Percentiles rank a stretch among this genome's conserved stretches.
Evolutionary conservation across 2,113 vertebrate genomes (phyloP).

Genomic region (Rhineura floridana): DNA sequence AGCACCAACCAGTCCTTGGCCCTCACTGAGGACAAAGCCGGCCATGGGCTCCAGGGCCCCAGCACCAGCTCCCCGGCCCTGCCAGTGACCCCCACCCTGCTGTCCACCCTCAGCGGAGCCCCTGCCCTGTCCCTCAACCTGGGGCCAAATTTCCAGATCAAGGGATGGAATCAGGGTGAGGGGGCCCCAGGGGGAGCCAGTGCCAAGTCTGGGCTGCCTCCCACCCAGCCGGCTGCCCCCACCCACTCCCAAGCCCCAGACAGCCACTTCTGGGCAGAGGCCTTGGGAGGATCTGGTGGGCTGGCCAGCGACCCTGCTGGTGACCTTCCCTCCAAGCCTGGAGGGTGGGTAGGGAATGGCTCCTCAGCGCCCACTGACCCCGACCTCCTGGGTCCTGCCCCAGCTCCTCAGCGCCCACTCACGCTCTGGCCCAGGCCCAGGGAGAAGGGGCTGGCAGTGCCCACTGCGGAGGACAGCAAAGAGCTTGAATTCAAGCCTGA

Average conservation of each 20-base stretch:
- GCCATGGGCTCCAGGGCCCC: not conserved
- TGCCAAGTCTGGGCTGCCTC: not conserved
- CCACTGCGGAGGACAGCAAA: not conserved
- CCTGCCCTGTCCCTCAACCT: conserved; percentile 68
- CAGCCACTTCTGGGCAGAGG: not conserved
- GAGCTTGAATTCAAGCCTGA: conserved; percentile 66
- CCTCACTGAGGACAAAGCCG: not conserved
- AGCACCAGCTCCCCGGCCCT: not conserved
- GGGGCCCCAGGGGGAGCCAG: not conserved
- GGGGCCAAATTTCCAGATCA: conserved; percentile 72
- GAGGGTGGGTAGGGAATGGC: not conserved
- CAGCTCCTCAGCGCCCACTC: conserved; percentile 6
- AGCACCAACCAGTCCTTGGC: too few species aligned
- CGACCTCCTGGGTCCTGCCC: not conserved
- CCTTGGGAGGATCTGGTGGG: not conserved
- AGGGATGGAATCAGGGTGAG: conserved; percentile 47
- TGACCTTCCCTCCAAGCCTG: not conserved
- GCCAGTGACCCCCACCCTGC: conserved; percentile 41
- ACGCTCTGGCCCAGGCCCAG: conserved; percentile 38
- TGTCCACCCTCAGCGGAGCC: conserved; percentile 53
- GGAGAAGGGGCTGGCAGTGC: not conserved
- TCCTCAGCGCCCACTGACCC: not conserved
- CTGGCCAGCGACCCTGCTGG: not conserved
- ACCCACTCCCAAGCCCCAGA: not conserved
- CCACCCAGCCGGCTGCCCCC: not conserved